phyloP scores from a whole-genome alignment of 2,797 vertebrate genomes.

The Ispidina lecontei region DNA sequence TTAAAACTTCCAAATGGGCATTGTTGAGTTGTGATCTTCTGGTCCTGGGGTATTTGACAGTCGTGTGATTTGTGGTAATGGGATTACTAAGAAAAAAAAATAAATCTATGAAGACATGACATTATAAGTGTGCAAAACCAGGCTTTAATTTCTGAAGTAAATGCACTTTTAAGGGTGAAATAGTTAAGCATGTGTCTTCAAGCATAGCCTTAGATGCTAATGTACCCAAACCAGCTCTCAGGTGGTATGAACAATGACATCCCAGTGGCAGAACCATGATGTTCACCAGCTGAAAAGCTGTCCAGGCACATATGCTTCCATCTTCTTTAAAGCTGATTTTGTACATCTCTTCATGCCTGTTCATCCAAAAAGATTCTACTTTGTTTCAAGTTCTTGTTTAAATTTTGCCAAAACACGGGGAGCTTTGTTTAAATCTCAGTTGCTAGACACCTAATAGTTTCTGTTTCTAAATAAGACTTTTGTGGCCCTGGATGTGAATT shows the following conservation, averaged over 20 bases:
- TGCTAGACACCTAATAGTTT: not conserved
- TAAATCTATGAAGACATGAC: conserved; percentile 52
- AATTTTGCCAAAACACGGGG: not conserved
- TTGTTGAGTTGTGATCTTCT: conserved; percentile 69
- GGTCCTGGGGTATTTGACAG: conserved; percentile 73
- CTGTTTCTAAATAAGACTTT: not conserved
- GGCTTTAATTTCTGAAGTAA: conserved; percentile 65
- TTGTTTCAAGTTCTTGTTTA: not conserved
- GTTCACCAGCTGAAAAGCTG: not conserved
- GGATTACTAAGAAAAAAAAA: conserved; percentile 67
- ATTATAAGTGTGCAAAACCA: conserved; percentile 36
- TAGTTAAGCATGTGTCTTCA: conserved; percentile 38
- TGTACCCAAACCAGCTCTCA: not conserved
- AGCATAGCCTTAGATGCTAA: not conserved
- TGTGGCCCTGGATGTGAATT: not conserved
- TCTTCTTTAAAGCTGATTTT: not conserved
- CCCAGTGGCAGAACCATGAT: not conserved
- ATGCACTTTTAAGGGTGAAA: conserved; percentile 45
- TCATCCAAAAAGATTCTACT: not conserved
- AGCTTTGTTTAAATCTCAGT: not conserved
- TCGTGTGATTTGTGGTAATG: conserved; percentile 70
- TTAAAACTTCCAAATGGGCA: conserved; percentile 62
- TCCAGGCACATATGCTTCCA: not conserved
- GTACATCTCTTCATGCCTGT: not conserved
- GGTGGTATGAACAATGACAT: not conserved